Conservation (phyloP, 1,140 invertebrate species). For the Trachymyrmex septentrionalis region DNA sequence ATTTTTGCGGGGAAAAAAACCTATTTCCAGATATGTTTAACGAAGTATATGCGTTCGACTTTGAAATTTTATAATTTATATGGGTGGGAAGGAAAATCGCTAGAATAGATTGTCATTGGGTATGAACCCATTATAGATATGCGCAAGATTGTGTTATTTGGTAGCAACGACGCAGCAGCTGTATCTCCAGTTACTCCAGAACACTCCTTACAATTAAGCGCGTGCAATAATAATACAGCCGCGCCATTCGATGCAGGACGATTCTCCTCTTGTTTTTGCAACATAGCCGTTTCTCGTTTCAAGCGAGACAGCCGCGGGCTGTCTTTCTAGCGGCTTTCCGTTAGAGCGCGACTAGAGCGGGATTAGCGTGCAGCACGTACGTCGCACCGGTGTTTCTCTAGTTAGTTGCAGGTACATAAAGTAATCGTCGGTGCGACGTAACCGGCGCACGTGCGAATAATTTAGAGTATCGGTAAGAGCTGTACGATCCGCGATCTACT, state of each 20-base stretch:
- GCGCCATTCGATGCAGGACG: constrained; percentile 34
- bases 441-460: constrained; percentile 37
- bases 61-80: constrained; percentile 12
- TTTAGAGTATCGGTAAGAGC: constrained; percentile 18
- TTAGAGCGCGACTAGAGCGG: constrained; percentile 20
- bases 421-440: constrained; percentile 28
- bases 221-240: constrained; percentile 39
- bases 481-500: constrained; percentile 36
- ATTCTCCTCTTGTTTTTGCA: constrained; percentile 42
- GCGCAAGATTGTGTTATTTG: constrained; percentile 27
- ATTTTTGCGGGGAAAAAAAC: background rate
- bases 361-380: constrained; percentile 45
- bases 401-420: constrained; percentile 39
- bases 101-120: background rate
- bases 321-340: constrained; percentile 40
- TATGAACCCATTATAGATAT: constrained; percentile 31
- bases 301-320: constrained; percentile 39
- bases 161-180: constrained; percentile 2
- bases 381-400: constrained; percentile 23
- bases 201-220: constrained; percentile 49
- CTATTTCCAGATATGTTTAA: background rate
- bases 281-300: constrained; percentile 42
- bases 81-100: background rate
- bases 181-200: constrained; percentile 39
- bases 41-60: background rate